These are phyloP conservation scores for Drosophila bunnanda DNA, from an alignment of 2,888 invertebrate genomes.

Conservation along the genomic window DNA sequence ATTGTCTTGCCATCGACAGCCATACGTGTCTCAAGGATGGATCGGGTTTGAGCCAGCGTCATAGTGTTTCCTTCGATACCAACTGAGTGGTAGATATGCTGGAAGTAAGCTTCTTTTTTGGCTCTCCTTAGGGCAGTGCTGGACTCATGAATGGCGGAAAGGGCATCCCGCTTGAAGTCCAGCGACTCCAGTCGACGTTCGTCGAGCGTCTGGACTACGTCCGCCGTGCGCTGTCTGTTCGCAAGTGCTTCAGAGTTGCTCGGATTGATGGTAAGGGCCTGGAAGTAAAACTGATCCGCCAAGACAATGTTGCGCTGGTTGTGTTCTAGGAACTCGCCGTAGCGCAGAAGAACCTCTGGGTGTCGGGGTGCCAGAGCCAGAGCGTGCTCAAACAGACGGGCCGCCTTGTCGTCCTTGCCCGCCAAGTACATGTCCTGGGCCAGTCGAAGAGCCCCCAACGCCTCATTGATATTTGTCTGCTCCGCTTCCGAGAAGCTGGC, in stretches of 20 bases:
- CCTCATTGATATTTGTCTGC: constrained; percentile 87
- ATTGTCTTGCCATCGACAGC: constrained; percentile 96
- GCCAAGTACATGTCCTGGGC: constrained; percentile 93
- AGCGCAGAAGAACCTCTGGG: constrained; percentile 95
- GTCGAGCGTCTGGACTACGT: constrained; percentile 95
- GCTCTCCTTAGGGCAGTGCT: constrained; percentile 93
- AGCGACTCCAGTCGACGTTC: constrained; percentile 86
- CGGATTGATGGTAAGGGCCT: constrained; percentile 93
- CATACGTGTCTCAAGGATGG: constrained; percentile 95
- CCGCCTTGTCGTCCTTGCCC: constrained; percentile 94
- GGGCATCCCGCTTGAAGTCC: constrained; percentile 92
- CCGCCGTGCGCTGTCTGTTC: constrained; percentile 93
- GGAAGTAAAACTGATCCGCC: constrained; percentile 95
- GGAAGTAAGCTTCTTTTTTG: constrained; percentile 97
- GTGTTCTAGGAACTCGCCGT: constrained; percentile 96
- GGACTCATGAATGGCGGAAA: constrained; percentile 92
- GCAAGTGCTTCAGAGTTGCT: constrained; percentile 91
- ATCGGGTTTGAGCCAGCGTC: constrained; percentile 95
- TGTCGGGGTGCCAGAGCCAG: constrained; percentile 95
- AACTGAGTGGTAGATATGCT: constrained; percentile 98
- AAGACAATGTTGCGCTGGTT: constrained; percentile 92
- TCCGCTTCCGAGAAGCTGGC: constrained; percentile 58
- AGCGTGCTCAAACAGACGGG: constrained; percentile 95
- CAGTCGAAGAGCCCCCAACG: constrained; percentile 92
- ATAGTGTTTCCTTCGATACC: constrained; percentile 99